These are phyloP conservation scores for Rhagium mordax DNA, from an alignment of 2,888 invertebrate species.

Conservation along the genomic window DNA sequence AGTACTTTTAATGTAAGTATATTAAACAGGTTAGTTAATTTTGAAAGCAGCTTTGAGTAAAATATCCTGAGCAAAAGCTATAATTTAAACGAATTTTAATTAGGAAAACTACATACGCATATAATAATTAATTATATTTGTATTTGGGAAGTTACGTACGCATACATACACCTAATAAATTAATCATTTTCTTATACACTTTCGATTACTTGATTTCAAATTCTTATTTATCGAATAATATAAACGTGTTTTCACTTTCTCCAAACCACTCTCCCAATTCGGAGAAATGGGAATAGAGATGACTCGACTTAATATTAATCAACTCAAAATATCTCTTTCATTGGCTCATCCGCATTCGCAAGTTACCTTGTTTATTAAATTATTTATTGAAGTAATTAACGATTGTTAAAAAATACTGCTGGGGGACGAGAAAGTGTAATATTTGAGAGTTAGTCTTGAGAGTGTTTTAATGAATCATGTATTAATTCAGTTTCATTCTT, in stretches of 20 bases:
- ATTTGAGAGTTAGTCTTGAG: neutral
- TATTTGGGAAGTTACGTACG: neutral
- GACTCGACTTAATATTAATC: neutral
- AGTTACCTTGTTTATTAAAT: neutral
- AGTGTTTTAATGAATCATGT: too few relatives aligned
- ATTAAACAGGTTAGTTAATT: too few relatives aligned
- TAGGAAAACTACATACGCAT: neutral
- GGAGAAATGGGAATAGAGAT: constrained; percentile 3
- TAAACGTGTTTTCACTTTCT: constrained; percentile 20
- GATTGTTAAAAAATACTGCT: neutral
- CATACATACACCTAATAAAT: neutral
- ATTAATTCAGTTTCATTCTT: too few relatives aligned
- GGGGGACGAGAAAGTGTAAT: neutral
- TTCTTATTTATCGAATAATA: neutral
- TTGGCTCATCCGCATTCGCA: neutral
- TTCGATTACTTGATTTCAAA: constrained; percentile 9
- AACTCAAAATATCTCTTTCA: neutral
- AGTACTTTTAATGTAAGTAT: too few relatives aligned
- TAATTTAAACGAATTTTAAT: too few relatives aligned
- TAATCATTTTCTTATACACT: neutral
- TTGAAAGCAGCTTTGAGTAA: too few relatives aligned
- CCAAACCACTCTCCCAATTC: neutral
- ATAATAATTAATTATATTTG: neutral
- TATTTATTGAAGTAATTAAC: neutral
- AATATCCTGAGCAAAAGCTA: too few relatives aligned